Evolutionary conservation across 2,113 vertebrate genomes (phyloP).

Genomic region (Triplophysa tibetana): DNA sequence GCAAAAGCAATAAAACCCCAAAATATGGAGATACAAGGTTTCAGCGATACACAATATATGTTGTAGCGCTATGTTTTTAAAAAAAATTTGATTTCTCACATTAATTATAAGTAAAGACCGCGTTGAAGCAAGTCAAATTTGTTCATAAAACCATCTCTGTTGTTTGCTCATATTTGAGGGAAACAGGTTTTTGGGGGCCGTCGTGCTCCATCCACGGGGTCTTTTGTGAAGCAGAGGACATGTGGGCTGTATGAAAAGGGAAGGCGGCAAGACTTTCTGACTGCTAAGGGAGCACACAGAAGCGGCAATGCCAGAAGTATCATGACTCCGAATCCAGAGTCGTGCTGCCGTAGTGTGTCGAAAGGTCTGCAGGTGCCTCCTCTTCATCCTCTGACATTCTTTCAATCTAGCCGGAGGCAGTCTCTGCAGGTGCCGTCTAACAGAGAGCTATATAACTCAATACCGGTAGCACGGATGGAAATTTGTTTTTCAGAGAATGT

Average conservation of each 20-base stretch:
- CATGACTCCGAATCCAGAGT: slow-evolving; percentile 16
- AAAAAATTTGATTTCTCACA: too few species aligned
- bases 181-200: slow-evolving; percentile 3
- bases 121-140: neutral
- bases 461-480: neutral
- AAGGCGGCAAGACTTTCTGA: slow-evolving; percentile 18
- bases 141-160: neutral
- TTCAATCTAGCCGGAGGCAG: neutral
- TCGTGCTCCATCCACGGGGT: neutral
- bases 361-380: slow-evolving; percentile 25
- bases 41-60: too few species aligned
- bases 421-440: neutral
- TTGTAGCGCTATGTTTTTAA: too few species aligned
- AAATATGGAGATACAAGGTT: too few species aligned
- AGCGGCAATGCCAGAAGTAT: neutral
- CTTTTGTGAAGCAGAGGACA: neutral
- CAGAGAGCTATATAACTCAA: neutral
- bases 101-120: too few species aligned
- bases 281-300: neutral
- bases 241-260: slow-evolving; percentile 34
- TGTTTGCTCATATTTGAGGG: slow-evolving; percentile 6
- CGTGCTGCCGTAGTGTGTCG: slow-evolving; percentile 21
- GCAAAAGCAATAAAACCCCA: too few species aligned
- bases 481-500: neutral
- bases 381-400: slow-evolving; percentile 4